A percentile compares a stretch with the other conserved stretches of the same genome.
Conservation (phyloP, 2,113 vertebrate genomes). For the Maccullochella peelii region DNA sequence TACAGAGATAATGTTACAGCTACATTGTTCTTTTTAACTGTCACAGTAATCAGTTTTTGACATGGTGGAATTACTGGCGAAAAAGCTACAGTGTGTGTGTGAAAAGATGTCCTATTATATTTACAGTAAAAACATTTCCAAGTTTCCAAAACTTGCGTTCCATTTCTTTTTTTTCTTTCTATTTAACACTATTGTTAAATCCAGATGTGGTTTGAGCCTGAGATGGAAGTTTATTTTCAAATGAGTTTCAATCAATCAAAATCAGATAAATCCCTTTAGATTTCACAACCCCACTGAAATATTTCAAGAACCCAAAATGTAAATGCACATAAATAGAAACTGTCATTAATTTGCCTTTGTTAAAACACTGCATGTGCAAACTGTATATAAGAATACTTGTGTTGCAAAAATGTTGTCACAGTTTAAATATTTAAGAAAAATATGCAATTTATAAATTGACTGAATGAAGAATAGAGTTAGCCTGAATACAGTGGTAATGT, state of each 20-base stretch:
- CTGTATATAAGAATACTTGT: slow-evolving; percentile 9
- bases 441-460: background rate
- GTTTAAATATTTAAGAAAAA: slow-evolving; percentile 22
- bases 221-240: slow-evolving; percentile 34
- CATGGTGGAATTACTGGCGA: slow-evolving; percentile 25
- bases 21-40: slow-evolving; percentile 35
- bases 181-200: background rate
- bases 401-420: background rate
- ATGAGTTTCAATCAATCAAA: slow-evolving; percentile 10
- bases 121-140: slow-evolving; percentile 8
- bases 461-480: background rate
- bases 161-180: background rate
- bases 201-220: slow-evolving; percentile 32
- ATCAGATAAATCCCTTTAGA: slow-evolving; percentile 22
- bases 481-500: slow-evolving; percentile 47
- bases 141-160: slow-evolving; percentile 3
- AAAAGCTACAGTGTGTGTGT: background rate
- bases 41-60: slow-evolving; percentile 39
- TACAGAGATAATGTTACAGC: slow-evolving; percentile 45
- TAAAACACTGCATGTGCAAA: slow-evolving; percentile 1
- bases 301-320: slow-evolving; percentile 15
- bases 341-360: background rate
- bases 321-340: slow-evolving; percentile 27
- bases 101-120: slow-evolving; percentile 6
- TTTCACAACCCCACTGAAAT: background rate